phyloP scores from a whole-genome alignment of 2,888 invertebrate species.

The Zeuzera pyrina region DNA sequence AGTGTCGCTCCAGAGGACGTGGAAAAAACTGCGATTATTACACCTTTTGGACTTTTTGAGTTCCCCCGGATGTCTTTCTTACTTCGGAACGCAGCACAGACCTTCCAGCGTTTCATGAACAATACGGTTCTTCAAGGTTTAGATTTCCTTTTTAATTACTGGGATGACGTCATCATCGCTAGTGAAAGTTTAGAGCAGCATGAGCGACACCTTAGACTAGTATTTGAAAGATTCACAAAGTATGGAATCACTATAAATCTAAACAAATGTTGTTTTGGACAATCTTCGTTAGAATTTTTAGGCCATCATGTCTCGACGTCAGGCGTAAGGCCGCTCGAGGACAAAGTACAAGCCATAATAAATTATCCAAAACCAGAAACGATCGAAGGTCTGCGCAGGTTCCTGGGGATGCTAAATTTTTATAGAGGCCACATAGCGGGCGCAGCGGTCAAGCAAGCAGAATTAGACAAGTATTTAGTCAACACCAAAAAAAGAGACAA shows the following conservation, averaged over 20 bases:
- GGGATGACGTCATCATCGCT: not conserved
- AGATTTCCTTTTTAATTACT: not conserved
- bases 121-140: constrained; percentile 10
- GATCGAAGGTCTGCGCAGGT: constrained; percentile 8
- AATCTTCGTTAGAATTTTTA: constrained; percentile 3
- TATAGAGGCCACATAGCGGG: constrained; percentile 8
- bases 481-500: constrained; percentile 11
- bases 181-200: not conserved
- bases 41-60: constrained; percentile 35
- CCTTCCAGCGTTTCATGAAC: constrained; percentile 34
- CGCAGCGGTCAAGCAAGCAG: constrained; percentile 3
- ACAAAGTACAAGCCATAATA: constrained; percentile 8
- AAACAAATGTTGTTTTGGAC: not conserved
- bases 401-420: constrained; percentile 11
- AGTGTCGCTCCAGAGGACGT: constrained; percentile 27
- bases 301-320: constrained; percentile 6
- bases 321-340: constrained; percentile 4
- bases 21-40: constrained; percentile 32
- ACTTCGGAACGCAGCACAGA: constrained; percentile 31
- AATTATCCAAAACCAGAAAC: constrained; percentile 6
- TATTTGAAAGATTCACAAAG: constrained; percentile 18
- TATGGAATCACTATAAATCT: constrained; percentile 19
- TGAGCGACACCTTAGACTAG: not conserved
- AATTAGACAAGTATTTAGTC: constrained; percentile 6
- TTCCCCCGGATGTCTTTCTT: constrained; percentile 27